Conservation (phyloP, 64 coral and sea anemone genomes). For the Stylophora pistillata region DNA sequence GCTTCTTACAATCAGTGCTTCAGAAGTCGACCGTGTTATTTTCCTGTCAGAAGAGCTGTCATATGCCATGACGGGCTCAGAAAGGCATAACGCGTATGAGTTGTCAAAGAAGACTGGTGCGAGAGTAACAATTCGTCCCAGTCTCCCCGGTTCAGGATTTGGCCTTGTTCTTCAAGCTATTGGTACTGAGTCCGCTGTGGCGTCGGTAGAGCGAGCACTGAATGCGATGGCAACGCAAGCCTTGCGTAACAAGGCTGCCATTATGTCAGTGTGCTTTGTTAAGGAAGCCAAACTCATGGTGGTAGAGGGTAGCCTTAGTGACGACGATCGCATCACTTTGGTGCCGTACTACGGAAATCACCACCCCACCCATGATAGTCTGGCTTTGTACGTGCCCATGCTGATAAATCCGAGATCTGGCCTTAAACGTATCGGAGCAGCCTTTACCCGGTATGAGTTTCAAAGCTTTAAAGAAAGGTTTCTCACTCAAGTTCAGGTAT, state of each 20-base stretch:
- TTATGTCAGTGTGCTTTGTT: constrained; percentile 91
- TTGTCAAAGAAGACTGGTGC: constrained; percentile 85
- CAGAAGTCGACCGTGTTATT: constrained; percentile 65
- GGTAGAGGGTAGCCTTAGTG: constrained; percentile 75
- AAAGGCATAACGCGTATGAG: constrained; percentile 63
- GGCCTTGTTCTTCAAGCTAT: constrained; percentile 73
- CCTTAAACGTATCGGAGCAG: constrained; percentile 47
- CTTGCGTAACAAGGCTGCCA: constrained; percentile 51
- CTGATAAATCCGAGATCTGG: constrained; percentile 48
- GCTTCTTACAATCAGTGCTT: constrained; percentile 64
- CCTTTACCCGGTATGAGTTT: constrained; percentile 68
- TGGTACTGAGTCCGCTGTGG: constrained; percentile 81
- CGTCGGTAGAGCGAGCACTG: constrained; percentile 66
- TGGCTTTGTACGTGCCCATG: constrained; percentile 74
- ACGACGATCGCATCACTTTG: constrained; percentile 77
- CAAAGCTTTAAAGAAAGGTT: constrained; percentile 75
- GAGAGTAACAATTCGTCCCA: constrained; percentile 82
- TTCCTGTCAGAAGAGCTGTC: constrained; percentile 72
- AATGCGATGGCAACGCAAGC: constrained; percentile 78
- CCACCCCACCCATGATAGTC: constrained; percentile 88
- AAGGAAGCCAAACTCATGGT: constrained; percentile 87
- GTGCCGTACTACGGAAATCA: constrained; percentile 83
- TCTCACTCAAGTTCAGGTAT: constrained; percentile 75
- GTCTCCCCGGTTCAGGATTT: constrained; percentile 58
- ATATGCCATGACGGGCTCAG: constrained; percentile 73